Evolutionary conservation across 2,113 vertebrate species (phyloP).

Genomic region (Hydropotes inermis): DNA sequence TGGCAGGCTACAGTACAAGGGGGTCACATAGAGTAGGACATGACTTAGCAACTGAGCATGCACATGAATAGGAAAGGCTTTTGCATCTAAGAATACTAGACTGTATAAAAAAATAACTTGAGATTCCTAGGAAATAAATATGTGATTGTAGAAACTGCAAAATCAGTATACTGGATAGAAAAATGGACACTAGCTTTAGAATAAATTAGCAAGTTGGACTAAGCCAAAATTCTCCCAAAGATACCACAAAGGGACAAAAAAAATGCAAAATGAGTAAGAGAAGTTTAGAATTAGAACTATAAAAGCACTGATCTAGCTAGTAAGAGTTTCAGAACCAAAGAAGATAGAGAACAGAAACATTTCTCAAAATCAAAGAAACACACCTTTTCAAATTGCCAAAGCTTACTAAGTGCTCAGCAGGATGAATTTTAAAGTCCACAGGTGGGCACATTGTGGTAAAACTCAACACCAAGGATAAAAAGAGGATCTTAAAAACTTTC

Average conservation of each 20-base stretch:
- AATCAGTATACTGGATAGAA: not conserved
- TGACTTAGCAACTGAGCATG: not conserved
- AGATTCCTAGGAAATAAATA: not conserved
- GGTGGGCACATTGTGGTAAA: not conserved
- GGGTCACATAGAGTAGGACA: not conserved
- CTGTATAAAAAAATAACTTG: not conserved
- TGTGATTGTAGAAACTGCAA: not conserved
- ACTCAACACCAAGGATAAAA: not conserved
- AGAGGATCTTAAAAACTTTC: not conserved
- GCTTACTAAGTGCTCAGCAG: not conserved
- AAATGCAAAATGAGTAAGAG: not conserved
- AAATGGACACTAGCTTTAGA: not conserved
- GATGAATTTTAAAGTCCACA: not conserved
- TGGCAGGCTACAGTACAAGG: not conserved
- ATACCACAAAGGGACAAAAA: not conserved
- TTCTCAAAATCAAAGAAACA: conserved; percentile 16
- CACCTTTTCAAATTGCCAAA: not conserved
- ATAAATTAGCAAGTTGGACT: not conserved
- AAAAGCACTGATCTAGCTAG: not conserved
- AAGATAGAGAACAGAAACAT: not conserved
- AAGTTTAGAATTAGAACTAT: not conserved
- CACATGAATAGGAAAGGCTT: not conserved
- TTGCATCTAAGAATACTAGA: not conserved
- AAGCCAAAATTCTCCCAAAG: not conserved
- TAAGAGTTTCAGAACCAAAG: not conserved